Evolutionary conservation across 1,140 invertebrate genomes (phyloP), one percentile per base, ranked within the genome.

Genomic region (Drosophila kohkoa): DNA sequence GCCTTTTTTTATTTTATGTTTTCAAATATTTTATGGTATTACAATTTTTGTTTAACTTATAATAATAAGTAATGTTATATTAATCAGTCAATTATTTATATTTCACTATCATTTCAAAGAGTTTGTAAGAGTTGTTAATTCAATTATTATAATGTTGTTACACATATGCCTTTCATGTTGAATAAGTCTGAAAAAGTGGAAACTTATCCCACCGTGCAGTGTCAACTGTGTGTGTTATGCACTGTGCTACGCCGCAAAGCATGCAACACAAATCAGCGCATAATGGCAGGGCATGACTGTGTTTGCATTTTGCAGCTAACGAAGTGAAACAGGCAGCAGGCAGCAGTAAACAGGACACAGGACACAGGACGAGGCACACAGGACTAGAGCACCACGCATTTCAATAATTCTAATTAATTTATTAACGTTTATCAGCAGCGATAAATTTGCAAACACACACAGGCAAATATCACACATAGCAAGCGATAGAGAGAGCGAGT

Each of bases 401-500:
- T 92, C 91, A 92, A 92, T 92, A 92, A 92, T 91, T 92, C 91
- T 92, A 92, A 92, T 92, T 92, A 92, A 92, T 92, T 92, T 92
- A 92, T 92, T 92, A 92, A 91, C 85, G 87, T 86, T 92, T 92
- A 92, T 92, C 90, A 86, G 74, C 46, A 75, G 59, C 83, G 72
- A 92, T 92, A 92, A 91, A 92, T 92, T 88, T 75, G 66, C 59
- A 62, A 25, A 55, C 45, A 51, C 28, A 66, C 20, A 25, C 20
- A 25, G 20, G 20, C 20, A 25, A 25, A 25, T 25, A 25, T 25
- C 41, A 35, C 54, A 52, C 51, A 66, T 4, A 55, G 6, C 6
- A 0, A 16, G 3, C 11, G 52, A 41, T 10, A 38, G 52, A 55
- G 8, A 55, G 43, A 67, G 51, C 25, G 49, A 62, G 52, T 7